Percentiles rank a stretch among this genome's conserved stretches.
phyloP scores from a whole-genome alignment of 2,113 vertebrate genomes.

The Myotis yumanensis region DNA sequence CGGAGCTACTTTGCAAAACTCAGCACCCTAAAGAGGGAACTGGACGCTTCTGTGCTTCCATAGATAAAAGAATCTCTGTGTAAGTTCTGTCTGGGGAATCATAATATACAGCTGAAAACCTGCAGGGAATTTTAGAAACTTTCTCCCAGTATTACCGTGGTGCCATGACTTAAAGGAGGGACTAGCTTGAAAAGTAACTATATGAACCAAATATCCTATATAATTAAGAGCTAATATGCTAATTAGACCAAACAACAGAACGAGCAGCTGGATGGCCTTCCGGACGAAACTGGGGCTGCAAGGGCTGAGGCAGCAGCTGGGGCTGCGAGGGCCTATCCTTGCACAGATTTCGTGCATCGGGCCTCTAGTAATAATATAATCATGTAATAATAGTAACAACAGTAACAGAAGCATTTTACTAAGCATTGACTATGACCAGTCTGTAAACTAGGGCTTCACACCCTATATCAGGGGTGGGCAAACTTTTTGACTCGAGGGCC shows the following conservation, averaged over 20 bases:
- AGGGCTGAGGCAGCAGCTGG: no score
- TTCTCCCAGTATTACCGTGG: not conserved
- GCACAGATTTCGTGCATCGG: no score
- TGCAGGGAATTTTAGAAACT: constrained; percentile 9
- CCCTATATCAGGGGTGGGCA: not conserved
- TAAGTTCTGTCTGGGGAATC: not conserved
- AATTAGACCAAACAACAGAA: no score
- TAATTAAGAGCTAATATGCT: no score
- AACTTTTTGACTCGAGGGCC: no score
- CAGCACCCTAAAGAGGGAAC: not conserved
- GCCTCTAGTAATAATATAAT: no score
- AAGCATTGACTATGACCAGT: not conserved
- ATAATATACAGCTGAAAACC: not conserved
- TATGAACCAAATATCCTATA: not conserved
- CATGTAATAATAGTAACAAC: not conserved
- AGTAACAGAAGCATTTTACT: not conserved
- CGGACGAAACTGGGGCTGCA: no score
- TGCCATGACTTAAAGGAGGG: not conserved
- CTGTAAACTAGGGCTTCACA: not conserved
- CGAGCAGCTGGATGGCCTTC: no score
- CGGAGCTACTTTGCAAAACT: not conserved
- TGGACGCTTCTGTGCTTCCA: not conserved
- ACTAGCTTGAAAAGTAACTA: not conserved
- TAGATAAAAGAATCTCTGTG: not conserved
- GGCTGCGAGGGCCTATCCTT: no score